A percentile compares a stretch with the other conserved stretches of the same genome.
These are phyloP conservation scores for Celastrina argiolus DNA, from an alignment of 2,888 invertebrate genomes.

Conservation along the genomic window DNA sequence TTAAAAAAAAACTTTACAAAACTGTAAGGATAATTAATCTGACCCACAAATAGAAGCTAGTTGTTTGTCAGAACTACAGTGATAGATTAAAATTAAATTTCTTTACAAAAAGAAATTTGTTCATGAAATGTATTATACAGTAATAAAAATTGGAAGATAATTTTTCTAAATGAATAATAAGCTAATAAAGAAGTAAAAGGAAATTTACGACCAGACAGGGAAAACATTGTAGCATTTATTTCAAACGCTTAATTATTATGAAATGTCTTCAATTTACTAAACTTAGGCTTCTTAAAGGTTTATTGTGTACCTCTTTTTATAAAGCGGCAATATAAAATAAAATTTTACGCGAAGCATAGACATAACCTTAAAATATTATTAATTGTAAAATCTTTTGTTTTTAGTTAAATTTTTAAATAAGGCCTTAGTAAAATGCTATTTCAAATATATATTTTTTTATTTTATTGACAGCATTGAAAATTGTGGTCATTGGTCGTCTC, in stretches of 20 bases:
- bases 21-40: too few relatives aligned
- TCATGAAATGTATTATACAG: neutral
- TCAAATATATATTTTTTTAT: too few relatives aligned
- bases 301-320: neutral
- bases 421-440: neutral
- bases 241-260: conserved; percentile 16
- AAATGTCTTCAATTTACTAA: conserved; percentile 15
- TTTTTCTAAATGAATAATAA: neutral
- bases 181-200: neutral
- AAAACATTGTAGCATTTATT: conserved; percentile 19
- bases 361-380: neutral
- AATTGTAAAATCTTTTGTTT: neutral
- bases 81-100: too few relatives aligned
- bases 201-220: conserved; percentile 1
- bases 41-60: too few relatives aligned
- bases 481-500: too few relatives aligned
- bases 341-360: neutral
- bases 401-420: neutral
- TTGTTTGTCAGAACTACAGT: too few relatives aligned
- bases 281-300: neutral
- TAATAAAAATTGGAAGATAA: neutral
- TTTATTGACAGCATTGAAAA: too few relatives aligned
- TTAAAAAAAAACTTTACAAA: too few relatives aligned
- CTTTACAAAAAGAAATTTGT: too few relatives aligned
- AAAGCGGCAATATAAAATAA: neutral